phyloP scores from a whole-genome alignment of 2,113 vertebrate species.

The Progne subis region DNA sequence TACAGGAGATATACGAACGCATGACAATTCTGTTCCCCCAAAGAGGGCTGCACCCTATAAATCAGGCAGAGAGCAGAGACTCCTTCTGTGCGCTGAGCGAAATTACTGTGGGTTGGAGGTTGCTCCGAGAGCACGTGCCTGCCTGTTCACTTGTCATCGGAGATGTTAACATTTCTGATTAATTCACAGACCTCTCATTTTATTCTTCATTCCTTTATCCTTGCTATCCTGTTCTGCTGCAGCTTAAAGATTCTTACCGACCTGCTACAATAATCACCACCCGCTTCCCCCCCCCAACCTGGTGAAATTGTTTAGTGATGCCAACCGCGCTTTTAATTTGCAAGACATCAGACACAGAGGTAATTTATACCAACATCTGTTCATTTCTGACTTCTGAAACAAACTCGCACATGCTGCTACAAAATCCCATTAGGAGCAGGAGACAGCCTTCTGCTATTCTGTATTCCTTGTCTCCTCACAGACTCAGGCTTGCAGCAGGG shows the following conservation, averaged over 20 bases:
- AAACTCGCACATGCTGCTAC: slow-evolving; percentile 85
- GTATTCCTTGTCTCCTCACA: slow-evolving; percentile 64
- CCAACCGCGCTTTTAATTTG: slow-evolving; percentile 93
- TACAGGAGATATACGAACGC: slow-evolving; percentile 78
- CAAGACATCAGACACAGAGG: slow-evolving; percentile 86
- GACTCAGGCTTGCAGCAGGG: background rate
- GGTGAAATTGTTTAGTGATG: slow-evolving; percentile 86
- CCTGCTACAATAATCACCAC: slow-evolving; percentile 78
- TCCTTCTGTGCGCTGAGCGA: slow-evolving; percentile 63
- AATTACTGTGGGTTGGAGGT: slow-evolving; percentile 76
- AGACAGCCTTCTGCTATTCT: slow-evolving; percentile 80
- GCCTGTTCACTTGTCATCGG: slow-evolving; percentile 80
- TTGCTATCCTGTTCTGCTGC: slow-evolving; percentile 72
- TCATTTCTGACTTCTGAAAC: slow-evolving; percentile 90
- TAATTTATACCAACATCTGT: slow-evolving; percentile 98
- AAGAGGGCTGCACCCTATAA: slow-evolving; percentile 76
- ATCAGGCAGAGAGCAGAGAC: slow-evolving; percentile 71
- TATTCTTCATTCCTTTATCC: slow-evolving; percentile 77
- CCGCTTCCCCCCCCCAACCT: slow-evolving; percentile 66
- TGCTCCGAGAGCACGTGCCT: slow-evolving; percentile 74
- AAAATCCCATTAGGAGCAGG: slow-evolving; percentile 83
- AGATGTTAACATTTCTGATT: slow-evolving; percentile 81
- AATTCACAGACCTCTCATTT: slow-evolving; percentile 80
- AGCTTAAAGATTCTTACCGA: slow-evolving; percentile 75
- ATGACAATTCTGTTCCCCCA: slow-evolving; percentile 72